A percentile compares a stretch with the other conserved stretches of the same genome.
phyloP scores from a whole-genome alignment of 2,888 invertebrate species.

The Glaucopsyche alexis region DNA sequence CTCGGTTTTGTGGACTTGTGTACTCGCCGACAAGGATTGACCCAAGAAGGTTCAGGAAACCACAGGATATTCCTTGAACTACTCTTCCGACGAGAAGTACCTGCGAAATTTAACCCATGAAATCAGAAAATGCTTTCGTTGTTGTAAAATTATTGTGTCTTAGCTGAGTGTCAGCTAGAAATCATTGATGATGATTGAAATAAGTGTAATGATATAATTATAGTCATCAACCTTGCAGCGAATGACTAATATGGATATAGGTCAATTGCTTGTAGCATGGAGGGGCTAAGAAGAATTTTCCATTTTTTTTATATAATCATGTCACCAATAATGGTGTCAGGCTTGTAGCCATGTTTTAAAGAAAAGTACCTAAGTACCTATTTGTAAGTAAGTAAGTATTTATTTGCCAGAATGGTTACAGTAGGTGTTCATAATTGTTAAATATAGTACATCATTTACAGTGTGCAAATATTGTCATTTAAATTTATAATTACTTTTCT shows the following conservation, averaged over 20 bases:
- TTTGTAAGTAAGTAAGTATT: too few species aligned
- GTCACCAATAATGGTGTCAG: neutral
- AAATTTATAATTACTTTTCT: too few species aligned
- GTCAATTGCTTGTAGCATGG: neutral
- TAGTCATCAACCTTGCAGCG: neutral
- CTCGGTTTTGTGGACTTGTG: constrained; percentile 80
- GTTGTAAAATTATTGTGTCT: neutral
- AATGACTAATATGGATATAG: neutral
- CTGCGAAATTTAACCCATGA: constrained; percentile 41
- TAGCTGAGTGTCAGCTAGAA: too few species aligned
- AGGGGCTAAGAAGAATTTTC: neutral
- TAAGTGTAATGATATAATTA: neutral
- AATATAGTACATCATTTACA: too few species aligned
- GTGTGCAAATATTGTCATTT: too few species aligned
- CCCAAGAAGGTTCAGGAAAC: constrained; percentile 69
- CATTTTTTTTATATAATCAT: neutral
- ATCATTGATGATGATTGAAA: neutral
- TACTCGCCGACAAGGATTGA: constrained; percentile 78
- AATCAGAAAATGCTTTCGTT: neutral
- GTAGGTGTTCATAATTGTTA: too few species aligned
- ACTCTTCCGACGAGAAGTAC: constrained; percentile 53
- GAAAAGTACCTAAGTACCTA: too few species aligned
- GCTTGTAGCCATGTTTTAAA: neutral
- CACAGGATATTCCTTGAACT: constrained; percentile 69
- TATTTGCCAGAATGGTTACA: too few species aligned